Percentiles rank a stretch among this genome's conserved stretches.
Conservation (phyloP, 2,888 invertebrate species). For the Ochlodes sylvanus region DNA sequence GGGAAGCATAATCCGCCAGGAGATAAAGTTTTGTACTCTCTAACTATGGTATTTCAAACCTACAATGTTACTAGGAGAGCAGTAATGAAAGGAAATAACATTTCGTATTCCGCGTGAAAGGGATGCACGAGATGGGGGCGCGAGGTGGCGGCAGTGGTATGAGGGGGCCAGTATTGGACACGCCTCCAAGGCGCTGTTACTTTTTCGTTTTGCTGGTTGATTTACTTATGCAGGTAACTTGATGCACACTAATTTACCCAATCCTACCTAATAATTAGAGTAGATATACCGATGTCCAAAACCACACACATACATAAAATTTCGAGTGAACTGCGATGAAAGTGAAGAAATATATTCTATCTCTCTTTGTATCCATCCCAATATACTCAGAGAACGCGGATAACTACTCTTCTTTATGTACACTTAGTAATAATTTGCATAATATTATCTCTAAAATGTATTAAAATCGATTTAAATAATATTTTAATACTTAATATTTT, state of each 20-base stretch:
- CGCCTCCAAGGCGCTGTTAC: no score
- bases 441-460: not conserved
- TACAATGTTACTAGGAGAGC: constrained; percentile 34
- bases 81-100: constrained; percentile 10
- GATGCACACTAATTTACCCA: no score
- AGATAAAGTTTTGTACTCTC: not conserved
- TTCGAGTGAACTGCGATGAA: not conserved
- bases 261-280: no score
- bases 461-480: no score
- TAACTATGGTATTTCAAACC: constrained; percentile 31
- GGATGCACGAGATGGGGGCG: not conserved
- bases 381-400: not conserved
- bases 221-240: no score
- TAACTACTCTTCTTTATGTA: constrained; percentile 11
- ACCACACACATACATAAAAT: not conserved
- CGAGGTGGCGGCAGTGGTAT: not conserved
- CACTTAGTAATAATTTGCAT: constrained; percentile 13
- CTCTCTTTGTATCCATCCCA: not conserved
- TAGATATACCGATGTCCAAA: no score
- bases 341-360: not conserved
- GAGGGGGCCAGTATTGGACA: not conserved
- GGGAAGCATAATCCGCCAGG: constrained; percentile 2
- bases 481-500: no score
- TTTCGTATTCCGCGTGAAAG: not conserved
- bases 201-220: no score